Evolutionary conservation across 2,113 vertebrate genomes (phyloP).

Genomic region (Alaudala cheleensis): DNA sequence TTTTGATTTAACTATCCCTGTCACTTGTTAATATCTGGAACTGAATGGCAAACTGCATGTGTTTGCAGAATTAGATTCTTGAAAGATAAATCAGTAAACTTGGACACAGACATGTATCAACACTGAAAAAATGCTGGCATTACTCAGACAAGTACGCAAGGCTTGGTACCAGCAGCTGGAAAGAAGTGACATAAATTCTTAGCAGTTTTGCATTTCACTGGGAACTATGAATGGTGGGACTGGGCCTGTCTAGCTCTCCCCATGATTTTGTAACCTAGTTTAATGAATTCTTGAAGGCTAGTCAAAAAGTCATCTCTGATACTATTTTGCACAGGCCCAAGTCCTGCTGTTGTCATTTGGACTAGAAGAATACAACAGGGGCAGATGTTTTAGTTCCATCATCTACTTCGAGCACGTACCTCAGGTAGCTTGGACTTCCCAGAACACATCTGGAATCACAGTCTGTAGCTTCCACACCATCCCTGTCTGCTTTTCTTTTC

Average conservation of each 20-base stretch:
- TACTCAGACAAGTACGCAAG: not conserved
- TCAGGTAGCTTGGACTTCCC: not conserved
- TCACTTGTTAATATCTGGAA: not conserved
- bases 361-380: not conserved
- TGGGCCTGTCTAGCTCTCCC: not conserved
- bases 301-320: not conserved
- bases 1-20: not conserved
- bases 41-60: not conserved
- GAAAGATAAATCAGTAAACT: not conserved
- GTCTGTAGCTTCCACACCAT: not conserved
- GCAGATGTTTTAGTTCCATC: not conserved
- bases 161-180: not conserved
- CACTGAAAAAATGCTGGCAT: not conserved
- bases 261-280: not conserved
- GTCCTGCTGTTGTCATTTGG: not conserved
- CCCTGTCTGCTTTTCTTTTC: not conserved
- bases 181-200: not conserved
- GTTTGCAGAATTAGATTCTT: not conserved
- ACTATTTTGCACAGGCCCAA: not conserved
- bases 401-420: not conserved
- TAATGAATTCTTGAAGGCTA: not conserved
- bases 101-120: not conserved
- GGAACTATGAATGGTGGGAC: rapidly evolving
- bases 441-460: not conserved
- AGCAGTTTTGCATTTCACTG: not conserved